Evolutionary conservation across 2,113 vertebrate species (phyloP).

Genomic region (Artemisiospiza belli): DNA sequence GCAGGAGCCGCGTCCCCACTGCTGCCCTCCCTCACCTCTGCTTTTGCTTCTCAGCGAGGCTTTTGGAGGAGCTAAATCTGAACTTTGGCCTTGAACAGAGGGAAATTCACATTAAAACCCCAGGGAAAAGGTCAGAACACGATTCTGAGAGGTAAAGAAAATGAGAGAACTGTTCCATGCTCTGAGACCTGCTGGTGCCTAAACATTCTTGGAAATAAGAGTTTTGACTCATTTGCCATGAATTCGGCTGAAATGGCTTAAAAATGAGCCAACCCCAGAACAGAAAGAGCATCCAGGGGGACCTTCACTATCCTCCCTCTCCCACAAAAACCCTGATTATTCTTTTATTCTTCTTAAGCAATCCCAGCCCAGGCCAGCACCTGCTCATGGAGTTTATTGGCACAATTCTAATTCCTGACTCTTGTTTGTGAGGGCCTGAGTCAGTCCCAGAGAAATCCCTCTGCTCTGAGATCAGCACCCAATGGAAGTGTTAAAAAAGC

Average conservation of each 20-base stretch:
- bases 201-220: not conserved
- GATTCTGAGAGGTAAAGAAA: conserved; percentile 3
- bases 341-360: not conserved
- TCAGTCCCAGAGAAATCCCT: not conserved
- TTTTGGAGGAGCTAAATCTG: not conserved
- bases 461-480: not conserved
- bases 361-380: not conserved
- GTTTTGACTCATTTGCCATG: not conserved
- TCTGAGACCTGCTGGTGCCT: not conserved
- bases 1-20: not conserved
- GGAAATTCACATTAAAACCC: conserved; percentile 35
- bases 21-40: not conserved
- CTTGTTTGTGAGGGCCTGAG: not conserved
- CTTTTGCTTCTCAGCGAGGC: not conserved
- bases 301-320: not conserved
- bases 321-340: not conserved
- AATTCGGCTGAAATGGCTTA: not conserved
- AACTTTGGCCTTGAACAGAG: not conserved
- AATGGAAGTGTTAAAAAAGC: not conserved
- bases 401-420: not conserved
- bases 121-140: not conserved
- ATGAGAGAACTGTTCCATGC: not conserved
- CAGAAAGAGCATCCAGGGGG: not conserved
- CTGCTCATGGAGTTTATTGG: not conserved
- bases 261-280: not conserved